Percentiles rank a stretch among this genome's conserved stretches.
Evolutionary conservation across 2,113 vertebrate species (phyloP).

Genomic region (Nicator chloris): DNA sequence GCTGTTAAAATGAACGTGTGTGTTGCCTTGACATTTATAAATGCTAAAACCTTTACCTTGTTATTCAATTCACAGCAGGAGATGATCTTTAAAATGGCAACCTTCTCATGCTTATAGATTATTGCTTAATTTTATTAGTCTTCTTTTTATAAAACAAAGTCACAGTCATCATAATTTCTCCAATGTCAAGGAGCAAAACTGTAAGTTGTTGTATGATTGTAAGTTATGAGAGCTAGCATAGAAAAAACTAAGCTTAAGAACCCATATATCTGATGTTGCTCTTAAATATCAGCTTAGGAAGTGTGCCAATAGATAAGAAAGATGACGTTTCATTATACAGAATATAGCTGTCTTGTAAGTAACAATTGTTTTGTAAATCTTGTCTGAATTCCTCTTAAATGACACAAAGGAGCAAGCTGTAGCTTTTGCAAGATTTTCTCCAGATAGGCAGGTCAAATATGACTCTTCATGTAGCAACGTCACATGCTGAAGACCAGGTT

Average conservation of each 20-base stretch:
- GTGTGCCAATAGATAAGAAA: not conserved
- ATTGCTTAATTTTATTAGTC: conserved; percentile 39
- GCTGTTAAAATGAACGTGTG: conserved; percentile 6
- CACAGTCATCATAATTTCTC: not conserved
- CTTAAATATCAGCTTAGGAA: not conserved
- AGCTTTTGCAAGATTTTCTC: not conserved
- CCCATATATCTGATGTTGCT: not conserved
- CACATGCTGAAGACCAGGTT: not conserved
- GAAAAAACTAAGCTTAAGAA: not conserved
- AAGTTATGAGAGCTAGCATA: not conserved
- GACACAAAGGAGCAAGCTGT: not conserved
- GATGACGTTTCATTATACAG: not conserved
- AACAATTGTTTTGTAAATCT: not conserved
- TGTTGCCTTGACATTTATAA: conserved; percentile 40
- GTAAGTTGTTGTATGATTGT: not conserved
- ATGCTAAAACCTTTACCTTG: conserved; percentile 35
- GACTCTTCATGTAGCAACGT: not conserved
- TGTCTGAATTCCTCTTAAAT: not conserved
- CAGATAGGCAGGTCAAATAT: not conserved
- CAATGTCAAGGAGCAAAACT: not conserved
- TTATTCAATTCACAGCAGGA: conserved; percentile 15
- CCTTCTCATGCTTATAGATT: not conserved
- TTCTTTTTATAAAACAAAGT: not conserved
- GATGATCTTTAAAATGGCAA: not conserved
- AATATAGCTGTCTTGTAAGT: not conserved